These are phyloP conservation scores for Micrastur ruficollis DNA, from an alignment of 2,797 vertebrate species.

Conservation along the genomic window DNA sequence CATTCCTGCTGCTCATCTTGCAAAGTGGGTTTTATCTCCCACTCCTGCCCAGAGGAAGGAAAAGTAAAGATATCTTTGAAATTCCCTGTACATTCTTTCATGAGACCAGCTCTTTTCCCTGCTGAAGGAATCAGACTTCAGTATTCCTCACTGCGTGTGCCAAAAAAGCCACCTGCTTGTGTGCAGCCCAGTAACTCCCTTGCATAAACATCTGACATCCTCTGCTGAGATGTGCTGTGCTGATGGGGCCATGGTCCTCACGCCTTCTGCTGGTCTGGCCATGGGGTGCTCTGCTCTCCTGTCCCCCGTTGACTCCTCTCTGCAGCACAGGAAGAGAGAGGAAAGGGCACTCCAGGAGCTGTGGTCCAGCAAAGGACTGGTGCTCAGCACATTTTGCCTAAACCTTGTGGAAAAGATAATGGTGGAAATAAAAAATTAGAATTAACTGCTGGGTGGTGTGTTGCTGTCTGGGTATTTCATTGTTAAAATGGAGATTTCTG, in stretches of 20 bases:
- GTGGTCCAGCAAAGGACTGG: neutral
- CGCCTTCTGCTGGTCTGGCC: neutral
- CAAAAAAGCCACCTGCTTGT: neutral
- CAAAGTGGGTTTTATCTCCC: neutral
- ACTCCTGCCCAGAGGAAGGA: neutral
- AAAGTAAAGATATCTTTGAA: neutral
- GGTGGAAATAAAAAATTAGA: neutral
- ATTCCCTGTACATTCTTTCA: neutral
- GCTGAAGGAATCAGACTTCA: neutral
- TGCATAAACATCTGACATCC: neutral
- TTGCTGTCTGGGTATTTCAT: neutral
- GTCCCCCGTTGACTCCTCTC: accelerated
- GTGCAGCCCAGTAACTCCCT: neutral
- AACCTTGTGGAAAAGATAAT: neutral
- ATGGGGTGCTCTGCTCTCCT: neutral
- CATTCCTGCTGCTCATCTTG: neutral
- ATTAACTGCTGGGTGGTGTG: neutral
- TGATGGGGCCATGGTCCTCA: accelerated
- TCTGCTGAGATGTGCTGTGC: neutral
- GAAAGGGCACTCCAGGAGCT: neutral
- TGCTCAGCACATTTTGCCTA: neutral
- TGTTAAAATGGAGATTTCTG: neutral
- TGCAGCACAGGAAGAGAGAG: neutral
- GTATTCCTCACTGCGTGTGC: neutral
- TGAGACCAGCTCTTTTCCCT: neutral